Evolutionary conservation across 2,113 vertebrate species (phyloP).

Genomic region (Sinocyclocheilus rhinocerous): DNA sequence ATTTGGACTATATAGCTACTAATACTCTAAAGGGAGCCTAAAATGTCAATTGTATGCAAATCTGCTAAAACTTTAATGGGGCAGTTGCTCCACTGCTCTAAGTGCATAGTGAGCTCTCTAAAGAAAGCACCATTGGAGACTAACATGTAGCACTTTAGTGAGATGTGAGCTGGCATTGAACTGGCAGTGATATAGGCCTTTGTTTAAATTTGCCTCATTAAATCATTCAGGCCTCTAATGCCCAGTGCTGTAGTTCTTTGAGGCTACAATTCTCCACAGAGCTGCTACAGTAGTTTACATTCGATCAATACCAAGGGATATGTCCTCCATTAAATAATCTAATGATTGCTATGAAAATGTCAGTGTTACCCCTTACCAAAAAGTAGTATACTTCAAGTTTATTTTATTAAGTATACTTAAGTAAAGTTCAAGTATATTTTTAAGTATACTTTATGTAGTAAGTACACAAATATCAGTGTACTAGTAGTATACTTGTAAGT

Average conservation of each 20-base stretch:
- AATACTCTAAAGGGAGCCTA: neutral
- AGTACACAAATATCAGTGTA: too few species aligned
- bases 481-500: too few species aligned
- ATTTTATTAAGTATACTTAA: too few species aligned
- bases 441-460: too few species aligned
- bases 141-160: constrained; percentile 1
- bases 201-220: constrained; percentile 33
- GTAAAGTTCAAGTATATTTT: too few species aligned
- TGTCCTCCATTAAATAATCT: constrained; percentile 26
- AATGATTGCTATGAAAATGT: constrained; percentile 22
- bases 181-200: neutral
- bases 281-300: neutral
- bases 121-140: neutral
- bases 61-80: neutral
- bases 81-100: neutral
- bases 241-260: neutral
- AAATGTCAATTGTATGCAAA: constrained; percentile 42
- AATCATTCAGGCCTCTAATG: constrained; percentile 11
- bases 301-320: constrained; percentile 15
- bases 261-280: constrained; percentile 13
- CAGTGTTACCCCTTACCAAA: too few species aligned
- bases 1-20: neutral
- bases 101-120: neutral
- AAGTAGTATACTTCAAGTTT: too few species aligned
- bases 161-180: constrained; percentile 25